phyloP scores from a whole-genome alignment of 2,888 invertebrate species.

The Aporophyla nigra region DNA sequence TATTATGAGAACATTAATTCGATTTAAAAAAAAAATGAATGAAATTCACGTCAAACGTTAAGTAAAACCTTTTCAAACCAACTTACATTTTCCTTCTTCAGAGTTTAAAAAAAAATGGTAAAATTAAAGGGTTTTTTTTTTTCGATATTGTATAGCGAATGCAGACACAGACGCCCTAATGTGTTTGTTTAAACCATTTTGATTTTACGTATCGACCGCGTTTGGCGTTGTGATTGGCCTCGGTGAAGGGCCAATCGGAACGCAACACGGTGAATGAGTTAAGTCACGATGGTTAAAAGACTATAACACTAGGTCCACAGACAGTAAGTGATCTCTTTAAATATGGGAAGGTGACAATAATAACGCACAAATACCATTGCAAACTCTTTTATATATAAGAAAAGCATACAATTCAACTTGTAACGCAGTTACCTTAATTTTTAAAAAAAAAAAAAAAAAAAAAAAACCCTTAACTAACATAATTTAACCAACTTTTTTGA shows the following conservation, averaged over 20 bases:
- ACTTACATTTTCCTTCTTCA: conserved; percentile 32
- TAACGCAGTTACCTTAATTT: conserved; percentile 59
- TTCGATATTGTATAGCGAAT: background rate
- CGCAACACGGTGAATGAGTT: no score
- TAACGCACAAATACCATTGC: conserved; percentile 66
- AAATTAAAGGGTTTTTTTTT: background rate
- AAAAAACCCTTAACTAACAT: conserved; percentile 48
- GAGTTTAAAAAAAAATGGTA: background rate
- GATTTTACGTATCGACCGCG: no score
- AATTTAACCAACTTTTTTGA: conserved; percentile 12
- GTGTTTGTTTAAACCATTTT: no score
- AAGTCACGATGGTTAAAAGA: no score
- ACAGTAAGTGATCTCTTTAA: no score
- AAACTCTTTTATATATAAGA: conserved; percentile 79
- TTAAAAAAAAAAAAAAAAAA: no score
- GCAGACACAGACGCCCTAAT: background rate
- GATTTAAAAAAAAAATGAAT: background rate
- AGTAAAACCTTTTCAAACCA: conserved; percentile 11
- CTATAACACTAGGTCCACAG: no score
- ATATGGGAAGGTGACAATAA: conserved; percentile 21
- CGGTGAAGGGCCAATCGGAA: no score
- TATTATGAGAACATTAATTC: background rate
- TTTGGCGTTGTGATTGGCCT: no score
- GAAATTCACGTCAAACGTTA: background rate
- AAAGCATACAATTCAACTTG: conserved; percentile 81